Evolutionary conservation across 2,797 vertebrate species (phyloP).

Genomic region (Typhlichthys eigenmanni): DNA sequence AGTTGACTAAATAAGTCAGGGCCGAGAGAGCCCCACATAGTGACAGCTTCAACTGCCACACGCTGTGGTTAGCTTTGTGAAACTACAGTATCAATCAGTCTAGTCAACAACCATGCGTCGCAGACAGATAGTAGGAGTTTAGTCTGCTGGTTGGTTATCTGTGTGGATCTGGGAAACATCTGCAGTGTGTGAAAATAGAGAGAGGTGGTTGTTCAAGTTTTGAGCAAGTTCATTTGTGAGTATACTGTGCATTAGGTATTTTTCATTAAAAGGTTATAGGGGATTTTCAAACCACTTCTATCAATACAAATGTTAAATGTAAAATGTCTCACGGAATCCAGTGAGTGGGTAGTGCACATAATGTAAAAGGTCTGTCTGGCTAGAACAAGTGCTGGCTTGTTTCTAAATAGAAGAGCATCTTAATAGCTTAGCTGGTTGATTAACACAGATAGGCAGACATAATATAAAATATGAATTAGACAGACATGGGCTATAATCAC

Average conservation of each 20-base stretch:
- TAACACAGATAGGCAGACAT: no score
- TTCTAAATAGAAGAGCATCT: background rate
- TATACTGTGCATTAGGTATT: background rate
- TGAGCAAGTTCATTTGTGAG: constrained; percentile 16
- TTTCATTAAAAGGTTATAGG: constrained; percentile 11
- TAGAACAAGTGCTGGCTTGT: no score
- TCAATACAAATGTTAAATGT: constrained; percentile 1
- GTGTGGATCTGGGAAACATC: constrained; percentile 47
- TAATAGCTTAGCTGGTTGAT: background rate
- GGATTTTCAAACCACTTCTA: background rate
- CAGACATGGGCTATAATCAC: no score
- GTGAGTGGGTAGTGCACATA: background rate
- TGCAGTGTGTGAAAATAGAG: constrained; percentile 20
- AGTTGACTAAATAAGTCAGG: constrained; percentile 64
- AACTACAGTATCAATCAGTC: constrained; percentile 24
- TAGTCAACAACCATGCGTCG: constrained; percentile 5
- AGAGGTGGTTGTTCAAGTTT: constrained; percentile 23
- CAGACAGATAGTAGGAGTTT: constrained; percentile 41
- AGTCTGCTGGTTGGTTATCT: constrained; percentile 53
- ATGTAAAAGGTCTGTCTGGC: no score
- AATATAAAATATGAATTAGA: no score
- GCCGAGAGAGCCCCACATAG: constrained; percentile 37
- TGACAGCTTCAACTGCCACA: constrained; percentile 62
- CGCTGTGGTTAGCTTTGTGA: constrained; percentile 50
- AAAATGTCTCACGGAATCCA: background rate